Conservation (phyloP, 2,888 invertebrate species). For the Xestobium rufovillosum region DNA sequence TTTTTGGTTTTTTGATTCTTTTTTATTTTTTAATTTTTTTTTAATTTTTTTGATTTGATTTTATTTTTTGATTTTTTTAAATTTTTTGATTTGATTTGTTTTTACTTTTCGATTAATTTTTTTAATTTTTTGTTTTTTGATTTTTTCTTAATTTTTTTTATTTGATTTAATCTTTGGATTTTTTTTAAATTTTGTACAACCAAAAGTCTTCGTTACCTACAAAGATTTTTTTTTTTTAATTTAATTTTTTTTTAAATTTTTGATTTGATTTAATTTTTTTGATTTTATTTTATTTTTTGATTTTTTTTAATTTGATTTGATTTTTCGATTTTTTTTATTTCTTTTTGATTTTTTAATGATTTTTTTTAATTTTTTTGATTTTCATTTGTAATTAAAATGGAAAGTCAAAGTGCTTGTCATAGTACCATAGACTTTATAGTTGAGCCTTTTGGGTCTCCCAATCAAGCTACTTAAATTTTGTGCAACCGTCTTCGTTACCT, state of each 20-base stretch:
- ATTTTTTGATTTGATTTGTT: conserved; percentile 12
- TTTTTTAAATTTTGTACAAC: no score
- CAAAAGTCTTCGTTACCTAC: no score
- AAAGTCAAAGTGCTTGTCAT: conserved; percentile 22
- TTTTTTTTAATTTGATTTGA: conserved; percentile 2
- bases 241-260: no score
- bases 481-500: no score
- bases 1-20: no score
- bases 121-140: no score
- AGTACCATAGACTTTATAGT: conserved; percentile 24
- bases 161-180: conserved; percentile 7
- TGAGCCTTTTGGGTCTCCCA: conserved; percentile 25
- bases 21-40: conserved; percentile 9
- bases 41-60: conserved; percentile 6
- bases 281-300: conserved; percentile 5
- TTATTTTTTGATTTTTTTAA: conserved; percentile 14
- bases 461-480: conserved; percentile 24
- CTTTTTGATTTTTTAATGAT: no score
- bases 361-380: conserved; percentile 5
- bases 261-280: not conserved
- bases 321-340: no score
- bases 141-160: conserved; percentile 7
- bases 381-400: conserved; percentile 9
- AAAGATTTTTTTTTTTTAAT: no score
- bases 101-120: conserved; percentile 2